phyloP scores from a whole-genome alignment of 30 jellyfish, hydroid and myxozoan species.

The Aurelia sp. region DNA sequence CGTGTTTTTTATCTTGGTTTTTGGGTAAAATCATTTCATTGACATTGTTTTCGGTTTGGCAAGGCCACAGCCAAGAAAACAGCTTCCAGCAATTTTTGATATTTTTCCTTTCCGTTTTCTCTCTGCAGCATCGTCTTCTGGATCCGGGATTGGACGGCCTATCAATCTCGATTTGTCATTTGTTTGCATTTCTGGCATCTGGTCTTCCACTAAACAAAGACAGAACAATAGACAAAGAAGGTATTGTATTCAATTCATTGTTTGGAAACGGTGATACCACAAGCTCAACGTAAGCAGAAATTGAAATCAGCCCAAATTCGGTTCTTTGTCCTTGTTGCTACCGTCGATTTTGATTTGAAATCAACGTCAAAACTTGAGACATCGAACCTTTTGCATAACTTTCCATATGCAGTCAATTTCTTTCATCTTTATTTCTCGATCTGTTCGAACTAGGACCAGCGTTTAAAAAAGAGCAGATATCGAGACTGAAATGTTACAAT shows the following conservation, averaged over 20 bases:
- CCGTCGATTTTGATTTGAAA: too few species aligned
- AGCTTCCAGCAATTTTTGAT: slow-evolving; percentile 77
- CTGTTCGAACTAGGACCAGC: too few species aligned
- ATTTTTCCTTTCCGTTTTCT: slow-evolving; percentile 71
- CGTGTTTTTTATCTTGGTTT: neutral
- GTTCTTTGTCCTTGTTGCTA: too few species aligned
- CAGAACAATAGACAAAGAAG: slow-evolving; percentile 80
- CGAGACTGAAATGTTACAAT: neutral
- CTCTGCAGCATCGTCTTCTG: slow-evolving; percentile 59
- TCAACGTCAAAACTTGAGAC: too few species aligned
- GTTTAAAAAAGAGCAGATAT: neutral
- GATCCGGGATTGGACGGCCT: slow-evolving; percentile 52
- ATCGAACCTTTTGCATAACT: too few species aligned
- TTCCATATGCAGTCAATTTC: too few species aligned
- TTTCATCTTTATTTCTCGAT: too few species aligned
- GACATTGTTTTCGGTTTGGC: slow-evolving; percentile 52
- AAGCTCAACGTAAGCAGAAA: slow-evolving; percentile 57
- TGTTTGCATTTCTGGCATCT: slow-evolving; percentile 45
- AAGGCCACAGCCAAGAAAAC: slow-evolving; percentile 82
- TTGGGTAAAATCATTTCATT: slow-evolving; percentile 7
- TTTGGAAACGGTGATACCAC: neutral
- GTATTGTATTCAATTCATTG: slow-evolving; percentile 19
- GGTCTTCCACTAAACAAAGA: slow-evolving; percentile 82
- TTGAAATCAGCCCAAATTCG: slow-evolving; percentile 69
- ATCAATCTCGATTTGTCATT: slow-evolving; percentile 61